A percentile compares a stretch with the other conserved stretches of the same genome.
These are phyloP conservation scores for Melanerpes formicivorus DNA, from an alignment of 2,113 vertebrate genomes.

Conservation along the genomic window DNA sequence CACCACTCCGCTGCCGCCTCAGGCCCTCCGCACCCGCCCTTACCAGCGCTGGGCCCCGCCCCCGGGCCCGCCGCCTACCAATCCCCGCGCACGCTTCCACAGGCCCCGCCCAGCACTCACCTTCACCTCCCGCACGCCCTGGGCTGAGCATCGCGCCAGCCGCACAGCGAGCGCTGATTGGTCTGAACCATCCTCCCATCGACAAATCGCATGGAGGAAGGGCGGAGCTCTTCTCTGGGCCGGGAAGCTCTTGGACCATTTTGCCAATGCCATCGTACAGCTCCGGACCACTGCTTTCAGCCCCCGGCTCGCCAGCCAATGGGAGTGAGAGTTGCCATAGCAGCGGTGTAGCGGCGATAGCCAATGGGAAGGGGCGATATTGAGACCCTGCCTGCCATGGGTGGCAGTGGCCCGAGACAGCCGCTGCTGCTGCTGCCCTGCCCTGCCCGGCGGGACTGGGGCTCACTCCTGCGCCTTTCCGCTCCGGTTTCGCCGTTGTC, in stretches of 20 bases:
- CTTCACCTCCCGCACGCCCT: background rate
- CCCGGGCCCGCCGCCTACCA: background rate
- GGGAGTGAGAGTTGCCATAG: background rate
- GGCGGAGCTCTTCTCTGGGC: accelerated
- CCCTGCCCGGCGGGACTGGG: background rate
- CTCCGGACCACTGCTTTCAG: background rate
- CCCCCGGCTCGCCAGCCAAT: background rate
- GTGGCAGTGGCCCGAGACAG: accelerated
- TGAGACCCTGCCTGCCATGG: accelerated
- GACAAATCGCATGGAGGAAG: background rate
- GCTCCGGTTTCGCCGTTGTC: background rate
- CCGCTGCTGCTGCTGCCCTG: background rate
- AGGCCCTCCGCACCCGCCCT: background rate
- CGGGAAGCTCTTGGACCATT: background rate
- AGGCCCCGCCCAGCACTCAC: background rate
- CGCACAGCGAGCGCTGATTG: background rate
- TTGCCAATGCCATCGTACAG: too few species aligned
- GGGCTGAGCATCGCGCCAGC: constrained; percentile 63
- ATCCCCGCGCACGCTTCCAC: accelerated
- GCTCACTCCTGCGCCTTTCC: too few species aligned
- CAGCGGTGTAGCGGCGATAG: background rate
- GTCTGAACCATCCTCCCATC: accelerated
- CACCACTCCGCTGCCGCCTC: background rate
- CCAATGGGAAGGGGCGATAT: background rate
- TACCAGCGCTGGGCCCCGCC: background rate